phyloP scores from a whole-genome alignment of 2,113 vertebrate species.

The Elephantulus edwardii region DNA sequence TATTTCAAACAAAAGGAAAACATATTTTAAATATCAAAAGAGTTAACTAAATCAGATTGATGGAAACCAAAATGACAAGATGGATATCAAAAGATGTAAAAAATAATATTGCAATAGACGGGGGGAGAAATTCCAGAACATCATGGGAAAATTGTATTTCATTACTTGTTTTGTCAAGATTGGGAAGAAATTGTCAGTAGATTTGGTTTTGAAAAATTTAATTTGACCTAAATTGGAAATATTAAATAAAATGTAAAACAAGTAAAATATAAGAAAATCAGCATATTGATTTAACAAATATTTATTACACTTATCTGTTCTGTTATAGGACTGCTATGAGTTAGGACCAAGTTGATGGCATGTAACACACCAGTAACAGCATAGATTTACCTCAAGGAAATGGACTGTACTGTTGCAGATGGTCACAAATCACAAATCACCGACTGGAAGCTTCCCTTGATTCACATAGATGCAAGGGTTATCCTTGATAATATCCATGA shows the following conservation, averaged over 20 bases:
- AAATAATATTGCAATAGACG: conserved; percentile 20
- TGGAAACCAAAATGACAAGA: conserved; percentile 25
- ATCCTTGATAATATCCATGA: too few species aligned
- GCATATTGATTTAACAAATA: background rate
- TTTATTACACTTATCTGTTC: background rate
- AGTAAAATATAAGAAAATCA: conserved; percentile 15
- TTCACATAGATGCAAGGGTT: too few species aligned
- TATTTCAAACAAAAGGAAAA: conserved; percentile 1
- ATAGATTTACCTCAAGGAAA: too few species aligned
- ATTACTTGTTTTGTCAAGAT: background rate
- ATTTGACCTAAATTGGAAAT: conserved; percentile 2
- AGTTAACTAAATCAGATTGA: background rate
- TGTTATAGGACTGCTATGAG: background rate
- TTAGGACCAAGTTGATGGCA: background rate
- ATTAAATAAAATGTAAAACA: background rate
- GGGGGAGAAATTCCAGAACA: background rate
- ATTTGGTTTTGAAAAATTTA: conserved; percentile 31
- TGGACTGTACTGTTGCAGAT: too few species aligned
- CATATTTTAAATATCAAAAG: conserved; percentile 10
- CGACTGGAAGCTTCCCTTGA: too few species aligned
- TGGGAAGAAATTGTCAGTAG: background rate
- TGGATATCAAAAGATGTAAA: conserved; percentile 3
- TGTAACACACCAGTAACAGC: background rate
- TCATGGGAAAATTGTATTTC: background rate
- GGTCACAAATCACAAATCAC: too few species aligned